phyloP scores from a whole-genome alignment of 2,888 invertebrate species.

The Euzetes globulus region DNA sequence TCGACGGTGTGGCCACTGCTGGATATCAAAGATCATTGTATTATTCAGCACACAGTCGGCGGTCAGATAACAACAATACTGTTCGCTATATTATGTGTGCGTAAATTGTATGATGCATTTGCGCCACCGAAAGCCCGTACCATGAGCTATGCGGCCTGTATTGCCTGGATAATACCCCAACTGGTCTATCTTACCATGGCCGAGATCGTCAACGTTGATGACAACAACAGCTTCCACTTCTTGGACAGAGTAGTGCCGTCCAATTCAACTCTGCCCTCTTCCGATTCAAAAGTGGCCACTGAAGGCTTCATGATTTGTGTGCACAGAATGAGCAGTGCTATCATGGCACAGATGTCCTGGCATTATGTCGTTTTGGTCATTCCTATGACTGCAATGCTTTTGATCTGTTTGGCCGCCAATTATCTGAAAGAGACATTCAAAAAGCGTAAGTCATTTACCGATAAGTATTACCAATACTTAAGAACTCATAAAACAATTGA shows the following conservation, averaged over 20 bases:
- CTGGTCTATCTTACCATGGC: constrained; percentile 31
- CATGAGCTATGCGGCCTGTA: constrained; percentile 23
- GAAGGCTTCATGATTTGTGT: constrained; percentile 36
- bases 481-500: too few relatives aligned
- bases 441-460: not conserved
- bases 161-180: constrained; percentile 37
- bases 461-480: too few relatives aligned
- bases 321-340: constrained; percentile 25
- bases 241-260: constrained; percentile 20
- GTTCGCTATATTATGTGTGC: constrained; percentile 31
- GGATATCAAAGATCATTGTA: constrained; percentile 30
- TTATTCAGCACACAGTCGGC: constrained; percentile 32
- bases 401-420: constrained; percentile 28
- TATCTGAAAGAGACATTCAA: not conserved
- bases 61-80: constrained; percentile 31
- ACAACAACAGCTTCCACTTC: constrained; percentile 26
- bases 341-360: constrained; percentile 35
- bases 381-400: constrained; percentile 35
- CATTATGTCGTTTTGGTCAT: constrained; percentile 36
- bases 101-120: constrained; percentile 35
- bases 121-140: constrained; percentile 21
- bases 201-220: constrained; percentile 30
- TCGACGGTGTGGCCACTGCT: constrained; percentile 32
- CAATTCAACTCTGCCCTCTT: not conserved
- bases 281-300: not conserved